phyloP scores from a whole-genome alignment of 2,113 vertebrate species.

The Melanerpes aurifrons region DNA sequence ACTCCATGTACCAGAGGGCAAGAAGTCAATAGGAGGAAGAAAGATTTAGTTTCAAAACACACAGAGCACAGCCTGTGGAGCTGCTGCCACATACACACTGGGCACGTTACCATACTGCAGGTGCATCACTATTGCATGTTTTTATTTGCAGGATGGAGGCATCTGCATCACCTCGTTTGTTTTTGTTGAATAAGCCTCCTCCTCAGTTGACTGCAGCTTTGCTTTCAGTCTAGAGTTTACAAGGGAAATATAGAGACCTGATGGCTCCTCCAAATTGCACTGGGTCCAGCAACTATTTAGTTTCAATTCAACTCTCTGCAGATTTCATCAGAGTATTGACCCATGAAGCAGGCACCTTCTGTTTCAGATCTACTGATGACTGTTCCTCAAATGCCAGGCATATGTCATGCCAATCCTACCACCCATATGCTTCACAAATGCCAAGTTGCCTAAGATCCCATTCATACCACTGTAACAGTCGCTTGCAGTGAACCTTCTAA shows the following conservation, averaged over 20 bases:
- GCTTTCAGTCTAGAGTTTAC: background rate
- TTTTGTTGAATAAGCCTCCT: background rate
- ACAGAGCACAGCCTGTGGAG: background rate
- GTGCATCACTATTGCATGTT: rapidly evolving
- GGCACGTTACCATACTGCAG: background rate
- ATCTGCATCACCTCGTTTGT: background rate
- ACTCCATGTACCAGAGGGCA: slow-evolving; percentile 63
- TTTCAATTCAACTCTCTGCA: background rate
- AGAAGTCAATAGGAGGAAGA: slow-evolving; percentile 68
- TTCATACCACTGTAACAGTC: background rate
- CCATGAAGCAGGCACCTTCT: background rate
- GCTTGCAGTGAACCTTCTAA: background rate
- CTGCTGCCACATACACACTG: background rate
- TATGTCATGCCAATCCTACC: background rate
- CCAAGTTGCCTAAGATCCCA: background rate
- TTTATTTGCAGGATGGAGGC: background rate
- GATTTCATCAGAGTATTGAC: background rate
- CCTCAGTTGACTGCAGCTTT: background rate
- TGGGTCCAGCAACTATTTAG: background rate
- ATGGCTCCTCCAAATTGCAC: background rate
- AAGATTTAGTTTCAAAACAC: slow-evolving; percentile 64
- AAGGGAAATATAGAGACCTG: background rate
- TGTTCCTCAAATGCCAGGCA: background rate
- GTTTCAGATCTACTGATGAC: background rate
- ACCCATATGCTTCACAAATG: background rate